Conservation (phyloP, 2,888 invertebrate genomes). For the Pterostichus madidus region DNA sequence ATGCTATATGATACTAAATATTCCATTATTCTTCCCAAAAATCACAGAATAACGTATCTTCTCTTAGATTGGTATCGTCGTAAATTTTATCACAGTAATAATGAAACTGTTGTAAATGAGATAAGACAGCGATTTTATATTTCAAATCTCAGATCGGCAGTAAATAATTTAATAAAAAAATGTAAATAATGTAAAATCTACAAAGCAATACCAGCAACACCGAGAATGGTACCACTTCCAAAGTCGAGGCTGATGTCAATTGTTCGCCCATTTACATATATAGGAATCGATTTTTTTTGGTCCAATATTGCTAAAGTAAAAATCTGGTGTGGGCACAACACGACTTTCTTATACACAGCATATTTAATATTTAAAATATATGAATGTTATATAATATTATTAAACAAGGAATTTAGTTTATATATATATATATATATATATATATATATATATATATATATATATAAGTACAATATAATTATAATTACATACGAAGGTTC, state of each 20-base stretch:
- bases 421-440: no score
- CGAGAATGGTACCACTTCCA: conserved; percentile 22
- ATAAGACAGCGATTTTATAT: conserved; percentile 22
- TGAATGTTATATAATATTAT: no score
- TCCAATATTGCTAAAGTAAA: no score
- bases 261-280: conserved; percentile 3
- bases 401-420: no score
- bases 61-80: conserved; percentile 23
- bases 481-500: no score
- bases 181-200: conserved; percentile 3
- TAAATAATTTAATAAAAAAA: conserved; percentile 9
- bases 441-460: no score
- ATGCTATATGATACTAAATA: conserved; percentile 8
- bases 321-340: no score
- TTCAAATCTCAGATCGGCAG: neutral
- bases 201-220: neutral
- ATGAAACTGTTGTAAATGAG: conserved; percentile 35
- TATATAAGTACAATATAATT: no score
- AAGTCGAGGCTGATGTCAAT: neutral
- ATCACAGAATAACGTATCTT: conserved; percentile 11
- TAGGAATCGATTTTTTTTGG: neutral
- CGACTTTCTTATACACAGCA: no score
- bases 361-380: no score
- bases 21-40: conserved; percentile 20
- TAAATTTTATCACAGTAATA: conserved; percentile 23